Evolutionary conservation across 2,888 invertebrate genomes (phyloP).

Genomic region (Limnephilus marmoratus): DNA sequence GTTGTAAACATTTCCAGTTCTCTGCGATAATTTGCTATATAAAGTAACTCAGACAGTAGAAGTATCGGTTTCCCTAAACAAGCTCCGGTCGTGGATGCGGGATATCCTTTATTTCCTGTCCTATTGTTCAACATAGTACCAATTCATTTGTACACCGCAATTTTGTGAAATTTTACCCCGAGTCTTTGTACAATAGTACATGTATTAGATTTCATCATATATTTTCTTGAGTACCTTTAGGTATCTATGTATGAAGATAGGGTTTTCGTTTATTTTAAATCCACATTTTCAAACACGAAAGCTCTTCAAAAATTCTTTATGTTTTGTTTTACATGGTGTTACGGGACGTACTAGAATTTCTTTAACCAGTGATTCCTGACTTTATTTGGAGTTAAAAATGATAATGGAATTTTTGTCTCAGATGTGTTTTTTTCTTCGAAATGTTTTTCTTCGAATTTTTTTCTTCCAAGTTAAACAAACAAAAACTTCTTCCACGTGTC

Average conservation of each 20-base stretch:
- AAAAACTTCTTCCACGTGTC: too few species aligned
- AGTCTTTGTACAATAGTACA: not conserved
- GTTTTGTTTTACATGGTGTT: too few species aligned
- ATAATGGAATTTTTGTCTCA: too few species aligned
- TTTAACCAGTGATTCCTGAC: too few species aligned
- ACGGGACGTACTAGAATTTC: too few species aligned
- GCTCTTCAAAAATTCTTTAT: not conserved
- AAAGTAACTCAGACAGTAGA: not conserved
- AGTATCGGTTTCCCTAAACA: conserved; percentile 8
- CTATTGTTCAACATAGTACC: not conserved
- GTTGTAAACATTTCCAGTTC: not conserved
- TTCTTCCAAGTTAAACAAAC: too few species aligned
- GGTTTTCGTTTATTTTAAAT: not conserved
- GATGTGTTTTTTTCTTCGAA: too few species aligned
- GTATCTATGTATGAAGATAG: too few species aligned
- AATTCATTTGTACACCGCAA: not conserved
- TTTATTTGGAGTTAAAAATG: too few species aligned
- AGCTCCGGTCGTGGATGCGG: not conserved
- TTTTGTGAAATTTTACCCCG: not conserved
- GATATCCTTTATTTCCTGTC: conserved; percentile 28
- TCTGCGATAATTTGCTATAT: not conserved
- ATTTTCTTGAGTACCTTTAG: not conserved
- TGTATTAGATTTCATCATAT: not conserved
- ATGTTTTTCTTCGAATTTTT: too few species aligned
- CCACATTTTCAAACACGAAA: not conserved